Base-by-base conservation (phyloP, 1,140 invertebrate species). In the Uloborus diversus region DNA sequence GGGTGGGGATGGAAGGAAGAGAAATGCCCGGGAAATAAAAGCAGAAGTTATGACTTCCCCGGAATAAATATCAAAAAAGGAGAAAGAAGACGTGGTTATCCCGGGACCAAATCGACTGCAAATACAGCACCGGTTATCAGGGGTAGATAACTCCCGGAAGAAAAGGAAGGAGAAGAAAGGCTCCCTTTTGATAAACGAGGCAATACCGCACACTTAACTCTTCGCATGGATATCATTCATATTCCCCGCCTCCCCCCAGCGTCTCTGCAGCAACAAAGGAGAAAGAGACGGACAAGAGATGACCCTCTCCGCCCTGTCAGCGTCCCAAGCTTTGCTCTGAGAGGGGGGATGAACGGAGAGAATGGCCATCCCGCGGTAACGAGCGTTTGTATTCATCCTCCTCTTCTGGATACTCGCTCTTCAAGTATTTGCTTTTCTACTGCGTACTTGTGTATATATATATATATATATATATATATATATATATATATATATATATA, bases 121-220 rank as follows among this genome's bases (percentile, higher is more conserved):
- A 68, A 68, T 51, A 68, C 25, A 51, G 17, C 5, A 7, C 17
- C 49, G 23, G 3, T 20, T 53, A 5, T 53, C n/a, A 4, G 49
- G 13, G 11, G 25, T 20, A 68, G 65, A 68, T 68, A 68, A 68
- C 65, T 49, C 25, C 28, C 5, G 3, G 13, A 17, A 64, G 61
- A 64, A 64, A 37, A 35, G 32, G 42, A 30, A 42, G 61, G 42
- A 25, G 47, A 68, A 37, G 49, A n/a, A 20, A 20, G 27, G n/a
- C 11, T 9, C 13, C 27, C 65, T n/a, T 32, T 53, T 68, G 65
- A 68, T 68, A 68, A 68, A 68, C 49, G 65, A 68, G 65, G 65
- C 65, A 53, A 68, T 68, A 53, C 42, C 65, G 35, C 42, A 68
- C 65, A 68, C 65, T 68, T 42, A 14, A 14, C 5, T 42, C 37